phyloP scores from a whole-genome alignment of 2,888 invertebrate genomes.

The Drosophila mercatorum region DNA sequence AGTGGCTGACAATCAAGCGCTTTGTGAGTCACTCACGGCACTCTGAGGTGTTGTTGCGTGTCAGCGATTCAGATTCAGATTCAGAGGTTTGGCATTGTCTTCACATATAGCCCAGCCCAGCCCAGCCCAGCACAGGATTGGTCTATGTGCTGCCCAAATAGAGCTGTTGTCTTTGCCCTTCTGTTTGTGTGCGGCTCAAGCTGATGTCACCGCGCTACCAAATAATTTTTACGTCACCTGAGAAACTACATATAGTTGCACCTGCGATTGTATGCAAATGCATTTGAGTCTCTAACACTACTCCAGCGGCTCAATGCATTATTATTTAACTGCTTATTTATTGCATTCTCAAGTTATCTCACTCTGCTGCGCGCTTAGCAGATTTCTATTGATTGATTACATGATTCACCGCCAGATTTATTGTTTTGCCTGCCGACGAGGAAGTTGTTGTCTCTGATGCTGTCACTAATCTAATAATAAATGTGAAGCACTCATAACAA shows the following conservation, averaged over 20 bases:
- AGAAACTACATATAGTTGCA: constrained; percentile 3
- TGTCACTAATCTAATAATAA: constrained; percentile 11
- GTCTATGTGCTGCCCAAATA: constrained; percentile 16
- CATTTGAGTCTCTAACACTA: constrained; percentile 8
- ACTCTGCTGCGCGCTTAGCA: constrained; percentile 8
- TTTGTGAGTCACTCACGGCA: constrained; percentile 54
- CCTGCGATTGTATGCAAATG: constrained; percentile 57
- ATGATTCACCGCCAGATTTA: constrained; percentile 32
- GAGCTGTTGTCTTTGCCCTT: constrained; percentile 23
- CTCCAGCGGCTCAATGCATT: constrained; percentile 37
- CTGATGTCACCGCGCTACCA: constrained; percentile 56
- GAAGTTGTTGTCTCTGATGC: background rate
- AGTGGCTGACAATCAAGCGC: constrained; percentile 51
- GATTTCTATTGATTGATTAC: constrained; percentile 17
- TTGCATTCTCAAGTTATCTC: constrained; percentile 18
- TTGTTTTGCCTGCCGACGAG: background rate
- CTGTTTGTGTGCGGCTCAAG: constrained; percentile 28
- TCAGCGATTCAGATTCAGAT: constrained; percentile 12
- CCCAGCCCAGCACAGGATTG: constrained; percentile 56
- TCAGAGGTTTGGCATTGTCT: constrained; percentile 54
- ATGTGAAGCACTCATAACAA: background rate
- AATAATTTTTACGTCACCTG: constrained; percentile 50
- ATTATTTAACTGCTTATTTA: constrained; percentile 26
- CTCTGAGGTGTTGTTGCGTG: constrained; percentile 42
- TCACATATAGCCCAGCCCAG: background rate